Conservation (phyloP, 2,888 invertebrate species). For the Andricus quercusramuli region DNA sequence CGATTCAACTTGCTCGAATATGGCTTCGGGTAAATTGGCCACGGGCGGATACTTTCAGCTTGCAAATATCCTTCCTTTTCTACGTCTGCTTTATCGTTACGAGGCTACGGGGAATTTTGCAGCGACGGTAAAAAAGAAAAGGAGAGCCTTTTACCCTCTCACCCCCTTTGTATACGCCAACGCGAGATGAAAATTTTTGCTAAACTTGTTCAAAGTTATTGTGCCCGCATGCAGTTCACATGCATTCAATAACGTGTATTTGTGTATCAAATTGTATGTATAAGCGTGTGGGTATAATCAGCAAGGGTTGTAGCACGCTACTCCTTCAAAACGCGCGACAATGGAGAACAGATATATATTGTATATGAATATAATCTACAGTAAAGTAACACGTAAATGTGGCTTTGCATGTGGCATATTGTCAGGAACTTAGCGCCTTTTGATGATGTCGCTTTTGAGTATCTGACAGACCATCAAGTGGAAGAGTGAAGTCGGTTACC, state of each 20-base stretch:
- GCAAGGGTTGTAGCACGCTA: not conserved
- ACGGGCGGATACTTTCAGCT: constrained; percentile 38
- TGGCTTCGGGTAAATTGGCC: constrained; percentile 40
- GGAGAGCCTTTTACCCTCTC: not conserved
- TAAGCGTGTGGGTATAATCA: not conserved
- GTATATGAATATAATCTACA: not conserved
- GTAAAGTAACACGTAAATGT: not conserved
- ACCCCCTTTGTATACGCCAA: constrained; percentile 15
- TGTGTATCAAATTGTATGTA: not conserved
- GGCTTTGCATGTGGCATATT: not conserved
- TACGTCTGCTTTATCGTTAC: constrained; percentile 40
- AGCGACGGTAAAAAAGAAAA: constrained; percentile 32
- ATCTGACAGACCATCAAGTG: constrained; percentile 10
- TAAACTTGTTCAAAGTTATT: constrained; percentile 31
- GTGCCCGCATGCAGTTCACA: not conserved
- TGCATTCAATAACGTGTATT: not conserved
- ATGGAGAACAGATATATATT: not conserved
- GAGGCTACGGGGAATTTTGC: constrained; percentile 37
- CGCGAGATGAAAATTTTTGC: constrained; percentile 32
- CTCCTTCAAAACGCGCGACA: not conserved
- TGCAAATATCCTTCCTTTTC: constrained; percentile 41
- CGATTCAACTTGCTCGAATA: constrained; percentile 38
- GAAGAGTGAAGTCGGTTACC: constrained; percentile 21
- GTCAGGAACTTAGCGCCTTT: constrained; percentile 25
- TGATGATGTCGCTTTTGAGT: constrained; percentile 19